These are phyloP conservation scores for Monarcha castaneiventris DNA, from an alignment of 2,113 vertebrate species.

Conservation along the genomic window DNA sequence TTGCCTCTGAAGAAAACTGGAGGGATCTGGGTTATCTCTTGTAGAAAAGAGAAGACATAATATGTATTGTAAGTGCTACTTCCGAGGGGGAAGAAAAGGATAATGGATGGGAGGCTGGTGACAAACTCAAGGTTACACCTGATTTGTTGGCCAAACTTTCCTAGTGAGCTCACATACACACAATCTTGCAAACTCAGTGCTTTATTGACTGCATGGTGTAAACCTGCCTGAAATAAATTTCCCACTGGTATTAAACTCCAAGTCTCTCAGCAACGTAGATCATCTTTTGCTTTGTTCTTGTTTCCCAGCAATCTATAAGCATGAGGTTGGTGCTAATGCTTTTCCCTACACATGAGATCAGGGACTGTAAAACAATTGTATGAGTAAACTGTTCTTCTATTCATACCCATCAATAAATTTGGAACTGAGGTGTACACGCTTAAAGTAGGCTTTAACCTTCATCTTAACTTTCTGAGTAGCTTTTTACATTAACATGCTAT, in stretches of 20 bases:
- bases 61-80: background rate
- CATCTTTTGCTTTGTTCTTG: background rate
- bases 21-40: background rate
- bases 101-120: background rate
- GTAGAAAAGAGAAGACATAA: background rate
- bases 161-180: background rate
- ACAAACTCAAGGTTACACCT: background rate
- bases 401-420: background rate
- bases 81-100: background rate
- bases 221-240: background rate
- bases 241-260: background rate
- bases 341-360: background rate
- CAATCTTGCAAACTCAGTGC: background rate
- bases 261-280: background rate
- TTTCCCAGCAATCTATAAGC: background rate
- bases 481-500: slow-evolving; percentile 24
- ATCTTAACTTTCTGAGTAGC: slow-evolving; percentile 16
- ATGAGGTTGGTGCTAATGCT: background rate
- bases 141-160: background rate
- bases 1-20: background rate
- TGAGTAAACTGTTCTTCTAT: background rate
- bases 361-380: background rate
- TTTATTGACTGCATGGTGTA: background rate
- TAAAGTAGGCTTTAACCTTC: slow-evolving; percentile 9
- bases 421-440: background rate